Conservation (phyloP, 2,797 vertebrate species). For the Xyrichtys novacula region DNA sequence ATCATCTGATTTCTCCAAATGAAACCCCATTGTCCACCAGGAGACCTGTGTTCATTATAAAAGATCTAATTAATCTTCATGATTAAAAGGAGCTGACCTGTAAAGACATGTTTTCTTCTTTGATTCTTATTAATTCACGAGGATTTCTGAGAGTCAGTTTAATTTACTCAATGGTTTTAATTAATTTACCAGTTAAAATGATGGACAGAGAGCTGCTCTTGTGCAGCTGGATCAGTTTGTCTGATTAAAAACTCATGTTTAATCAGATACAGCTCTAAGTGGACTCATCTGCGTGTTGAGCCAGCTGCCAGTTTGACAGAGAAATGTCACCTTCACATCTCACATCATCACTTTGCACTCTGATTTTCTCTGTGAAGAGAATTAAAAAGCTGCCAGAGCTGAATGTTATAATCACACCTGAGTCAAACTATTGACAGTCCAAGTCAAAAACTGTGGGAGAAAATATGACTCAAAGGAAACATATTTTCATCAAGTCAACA, state of each 20-base stretch:
- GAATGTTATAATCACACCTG: not conserved
- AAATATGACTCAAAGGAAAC: not conserved
- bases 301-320: slow-evolving; percentile 12
- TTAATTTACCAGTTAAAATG: not conserved
- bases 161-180: not conserved
- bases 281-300: not conserved
- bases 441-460: not conserved
- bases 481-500: not conserved
- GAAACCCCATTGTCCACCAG: not conserved
- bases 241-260: slow-evolving; percentile 3
- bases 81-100: not conserved
- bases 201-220: not conserved
- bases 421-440: not conserved
- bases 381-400: slow-evolving; percentile 6
- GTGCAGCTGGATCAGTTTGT: slow-evolving; percentile 5
- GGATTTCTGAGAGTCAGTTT: not conserved
- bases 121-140: not conserved
- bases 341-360: slow-evolving; percentile 12
- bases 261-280: not conserved
- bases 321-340: slow-evolving; percentile 15
- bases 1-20: not conserved
- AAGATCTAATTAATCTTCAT: not conserved
- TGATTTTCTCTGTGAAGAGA: not conserved
- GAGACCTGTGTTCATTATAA: not conserved
- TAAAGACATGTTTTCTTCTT: not conserved